Evolutionary conservation across 1,140 invertebrate genomes (phyloP).

Genomic region (Nebria ingens): DNA sequence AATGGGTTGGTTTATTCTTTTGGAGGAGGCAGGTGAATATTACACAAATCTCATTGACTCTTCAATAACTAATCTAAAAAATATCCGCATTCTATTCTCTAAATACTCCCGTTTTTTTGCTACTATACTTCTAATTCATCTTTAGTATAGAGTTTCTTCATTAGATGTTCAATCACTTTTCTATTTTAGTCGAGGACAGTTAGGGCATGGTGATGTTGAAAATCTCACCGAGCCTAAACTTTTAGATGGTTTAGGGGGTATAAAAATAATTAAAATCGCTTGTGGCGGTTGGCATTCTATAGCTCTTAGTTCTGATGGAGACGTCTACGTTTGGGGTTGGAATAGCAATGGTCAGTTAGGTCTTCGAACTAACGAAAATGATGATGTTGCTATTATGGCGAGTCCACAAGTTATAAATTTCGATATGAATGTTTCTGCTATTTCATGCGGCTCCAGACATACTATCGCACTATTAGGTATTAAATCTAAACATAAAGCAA

Average conservation of each 20-base stretch:
- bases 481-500: too few relatives aligned
- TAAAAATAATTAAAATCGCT: conserved; percentile 55
- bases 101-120: too few relatives aligned
- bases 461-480: conserved; percentile 46
- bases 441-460: conserved; percentile 56
- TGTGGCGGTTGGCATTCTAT: conserved; percentile 79
- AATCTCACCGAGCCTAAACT: conserved; percentile 48
- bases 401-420: conserved; percentile 31
- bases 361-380: conserved; percentile 28
- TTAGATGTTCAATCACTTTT: too few relatives aligned
- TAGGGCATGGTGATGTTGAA: conserved; percentile 63
- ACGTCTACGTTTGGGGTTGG: conserved; percentile 87
- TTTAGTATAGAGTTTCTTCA: too few relatives aligned
- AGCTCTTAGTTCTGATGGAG: conserved; percentile 61
- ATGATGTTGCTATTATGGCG: conserved; percentile 22
- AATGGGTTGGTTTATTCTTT: conserved; percentile 65
- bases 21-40: conserved; percentile 65
- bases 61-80: too few relatives aligned
- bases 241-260: conserved; percentile 60
- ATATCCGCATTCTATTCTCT: too few relatives aligned
- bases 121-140: too few relatives aligned
- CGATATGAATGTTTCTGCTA: conserved; percentile 40
- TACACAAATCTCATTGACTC: too few relatives aligned
- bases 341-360: conserved; percentile 81
- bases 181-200: conserved; percentile 64